phyloP scores from a whole-genome alignment of 2,888 invertebrate genomes.

The Pollenia labialis region DNA sequence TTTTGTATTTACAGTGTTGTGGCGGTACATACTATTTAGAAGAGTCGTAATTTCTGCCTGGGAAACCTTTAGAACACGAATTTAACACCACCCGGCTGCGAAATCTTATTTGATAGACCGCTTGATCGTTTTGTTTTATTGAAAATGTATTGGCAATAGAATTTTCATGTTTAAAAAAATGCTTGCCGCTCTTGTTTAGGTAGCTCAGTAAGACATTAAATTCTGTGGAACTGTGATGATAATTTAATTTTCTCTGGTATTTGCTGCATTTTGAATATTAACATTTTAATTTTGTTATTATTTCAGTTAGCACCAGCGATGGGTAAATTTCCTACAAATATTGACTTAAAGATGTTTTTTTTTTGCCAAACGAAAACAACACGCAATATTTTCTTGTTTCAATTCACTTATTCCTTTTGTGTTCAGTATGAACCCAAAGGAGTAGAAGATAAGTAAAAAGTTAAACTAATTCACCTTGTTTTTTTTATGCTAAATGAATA shows the following conservation, averaged over 20 bases:
- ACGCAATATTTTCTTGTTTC: slow-evolving; percentile 3
- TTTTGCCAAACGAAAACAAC: slow-evolving; percentile 45
- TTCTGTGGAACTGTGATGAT: background rate
- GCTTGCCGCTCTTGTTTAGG: too few relatives aligned
- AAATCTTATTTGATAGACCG: too few relatives aligned
- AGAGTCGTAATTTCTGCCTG: too few relatives aligned
- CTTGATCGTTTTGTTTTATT: too few relatives aligned
- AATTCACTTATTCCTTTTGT: background rate
- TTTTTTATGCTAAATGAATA: slow-evolving; percentile 54
- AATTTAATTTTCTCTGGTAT: background rate
- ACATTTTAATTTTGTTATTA: slow-evolving; percentile 65
- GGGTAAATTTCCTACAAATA: slow-evolving; percentile 65
- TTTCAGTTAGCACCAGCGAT: slow-evolving; percentile 60
- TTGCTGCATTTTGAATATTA: slow-evolving; percentile 50
- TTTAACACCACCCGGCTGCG: too few relatives aligned
- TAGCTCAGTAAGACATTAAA: background rate
- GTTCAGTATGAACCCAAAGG: slow-evolving; percentile 5
- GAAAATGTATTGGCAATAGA: too few relatives aligned
- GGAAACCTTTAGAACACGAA: too few relatives aligned
- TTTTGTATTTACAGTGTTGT: too few relatives aligned
- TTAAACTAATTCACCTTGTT: slow-evolving; percentile 57
- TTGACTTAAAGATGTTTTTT: slow-evolving; percentile 62
- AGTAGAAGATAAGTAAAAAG: slow-evolving; percentile 12
- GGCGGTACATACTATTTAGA: too few relatives aligned
- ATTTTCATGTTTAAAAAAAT: too few relatives aligned